phyloP scores from a whole-genome alignment of 2,888 invertebrate species.

The Erynnis tages region DNA sequence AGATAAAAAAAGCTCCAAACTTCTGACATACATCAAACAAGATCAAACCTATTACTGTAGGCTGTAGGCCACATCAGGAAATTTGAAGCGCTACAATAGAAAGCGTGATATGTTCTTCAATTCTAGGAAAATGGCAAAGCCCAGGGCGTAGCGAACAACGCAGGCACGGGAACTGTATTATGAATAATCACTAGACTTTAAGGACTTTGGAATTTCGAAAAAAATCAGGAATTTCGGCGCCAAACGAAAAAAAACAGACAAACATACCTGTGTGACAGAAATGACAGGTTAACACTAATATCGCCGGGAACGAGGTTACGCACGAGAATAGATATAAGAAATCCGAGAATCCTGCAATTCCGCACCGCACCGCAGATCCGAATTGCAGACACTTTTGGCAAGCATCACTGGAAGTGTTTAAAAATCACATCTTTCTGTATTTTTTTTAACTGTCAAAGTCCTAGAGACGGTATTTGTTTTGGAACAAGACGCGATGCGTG shows the following conservation, averaged over 20 bases:
- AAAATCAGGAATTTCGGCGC: too few species aligned
- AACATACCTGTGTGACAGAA: slow-evolving; percentile 28
- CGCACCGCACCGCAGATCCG: slow-evolving; percentile 47
- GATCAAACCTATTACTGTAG: too few species aligned
- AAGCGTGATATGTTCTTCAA: too few species aligned
- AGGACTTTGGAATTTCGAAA: neutral
- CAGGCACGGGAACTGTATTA: too few species aligned
- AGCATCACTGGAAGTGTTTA: slow-evolving; percentile 41
- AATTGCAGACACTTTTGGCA: slow-evolving; percentile 54
- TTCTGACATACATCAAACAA: too few species aligned
- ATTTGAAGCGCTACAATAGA: too few species aligned
- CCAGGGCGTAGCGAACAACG: too few species aligned
- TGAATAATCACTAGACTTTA: too few species aligned
- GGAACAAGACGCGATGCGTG: slow-evolving; percentile 42
- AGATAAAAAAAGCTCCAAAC: too few species aligned
- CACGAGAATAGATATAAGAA: slow-evolving; percentile 38
- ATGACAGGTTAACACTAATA: slow-evolving; percentile 36
- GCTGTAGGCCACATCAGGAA: too few species aligned
- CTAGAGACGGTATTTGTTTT: slow-evolving; percentile 32
- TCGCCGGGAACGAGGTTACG: slow-evolving; percentile 30
- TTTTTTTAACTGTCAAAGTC: slow-evolving; percentile 2
- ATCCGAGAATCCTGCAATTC: slow-evolving; percentile 45
- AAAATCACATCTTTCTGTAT: slow-evolving; percentile 5
- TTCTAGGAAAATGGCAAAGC: too few species aligned
- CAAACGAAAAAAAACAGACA: neutral